Base-by-base conservation (phyloP, 2,888 invertebrate genomes). In the Chaetoderma sp. region DNA sequence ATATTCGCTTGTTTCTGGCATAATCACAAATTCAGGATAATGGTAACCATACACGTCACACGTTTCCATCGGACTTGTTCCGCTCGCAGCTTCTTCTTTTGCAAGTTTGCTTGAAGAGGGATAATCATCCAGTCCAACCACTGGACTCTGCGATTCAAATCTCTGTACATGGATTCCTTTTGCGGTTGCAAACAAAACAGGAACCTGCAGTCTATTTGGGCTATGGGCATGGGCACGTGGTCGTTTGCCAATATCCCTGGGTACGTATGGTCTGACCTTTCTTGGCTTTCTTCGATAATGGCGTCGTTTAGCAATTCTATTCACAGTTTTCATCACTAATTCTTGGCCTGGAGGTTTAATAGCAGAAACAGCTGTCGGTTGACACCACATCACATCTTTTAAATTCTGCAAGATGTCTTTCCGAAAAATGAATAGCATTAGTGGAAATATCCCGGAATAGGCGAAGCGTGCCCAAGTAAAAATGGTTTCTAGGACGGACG, bases 171-270 rank as follows among this genome's bases (percentile, higher is more conserved):
- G 81, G 4, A 84, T 77, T 21, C 83, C 83, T 32, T 81, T 71
- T 21, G 81, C 76, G 1, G 82, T 84, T 8, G 83, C 83, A 71
- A 82, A 84, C 18, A 84, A 67, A 4, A 83, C 82, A 4, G 83
- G 83, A 23, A 82, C 78, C 59, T 77, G 78, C 59, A 79, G 79
- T 30, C 32, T 28, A 3, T 28, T 52, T 4, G 49, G 23, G n/a
- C 28, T 61, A 16, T 18, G 21, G n/a, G 32, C 33, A 13, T 60
- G 21, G 16, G 42, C 28, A 10, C 33, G 28, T 25, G n/a, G 28
- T 32, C 32, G 6, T 18, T 33, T 32, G 16, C 21, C 10, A 28
- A 21, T 28, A n/a, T n/a, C n/a, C n/a, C n/a, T n/a, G 21, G 18
- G 18, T 30, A 4, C 28, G n/a, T 27, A 33, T 2, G 32, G 32